Evolutionary conservation across 2,797 vertebrate genomes (phyloP), one percentile per base, ranked within the genome.

Genomic region (Pangasius macronema): DNA sequence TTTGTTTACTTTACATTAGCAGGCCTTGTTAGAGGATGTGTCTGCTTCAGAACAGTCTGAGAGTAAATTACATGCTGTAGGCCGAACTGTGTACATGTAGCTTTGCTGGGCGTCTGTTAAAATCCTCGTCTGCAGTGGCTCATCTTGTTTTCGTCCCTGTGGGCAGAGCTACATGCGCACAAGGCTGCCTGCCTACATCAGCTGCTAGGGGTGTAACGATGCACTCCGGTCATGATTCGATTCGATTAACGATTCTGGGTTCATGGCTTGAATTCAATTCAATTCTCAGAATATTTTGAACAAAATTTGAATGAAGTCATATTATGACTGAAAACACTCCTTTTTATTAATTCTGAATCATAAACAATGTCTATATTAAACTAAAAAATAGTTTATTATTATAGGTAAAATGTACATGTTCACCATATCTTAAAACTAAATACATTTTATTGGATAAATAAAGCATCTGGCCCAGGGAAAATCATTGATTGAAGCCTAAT

Each of bases 61-160:
- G 24, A 39, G 59, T 51, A 75, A 87, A 83, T 76, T 87, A 51
- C 81, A 42, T 76, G 72, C 33, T 86, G 39, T 14, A 68, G 24
- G 24, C 72, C 39, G 85, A 18, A 6, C 61, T 75, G 36, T 24
- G 65, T 59, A 49, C 53, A 42, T 72, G 53, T 61, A 82, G 79
- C 85, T 39, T 63, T 49, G 14, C 36, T 70, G 63, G 27, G 20
- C 42, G 8, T 53, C 20, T 86, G n/a, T 77, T 63, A 51, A 55
- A 80, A 80, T 53, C 13, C 55, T 39, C 22, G 53, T 82, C 20
- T 55, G 39, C 13, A 8, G 27, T 10, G 20, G 36, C 33, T 57
- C 2, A 13, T 63, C 13, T 68, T 68, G 46, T 49, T 73, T 82
- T 82, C 5, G 27, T 79, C 22, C 33, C 13, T 68, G 14, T 30